These are phyloP conservation scores for Nineta flava DNA, from an alignment of 2,888 invertebrate genomes.

Conservation along the genomic window DNA sequence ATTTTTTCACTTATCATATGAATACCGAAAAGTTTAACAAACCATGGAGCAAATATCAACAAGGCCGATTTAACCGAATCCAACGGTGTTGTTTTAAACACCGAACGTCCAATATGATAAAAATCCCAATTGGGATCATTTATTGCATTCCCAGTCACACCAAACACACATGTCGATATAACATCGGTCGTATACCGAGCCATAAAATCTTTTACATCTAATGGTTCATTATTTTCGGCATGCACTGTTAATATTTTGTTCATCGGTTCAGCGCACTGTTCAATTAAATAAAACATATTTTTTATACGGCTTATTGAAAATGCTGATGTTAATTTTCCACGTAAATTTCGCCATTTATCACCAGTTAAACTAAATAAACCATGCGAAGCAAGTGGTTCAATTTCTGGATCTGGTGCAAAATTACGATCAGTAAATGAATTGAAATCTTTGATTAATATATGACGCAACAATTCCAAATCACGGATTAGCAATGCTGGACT, in stretches of 20 bases:
- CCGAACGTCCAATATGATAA: conserved; percentile 21
- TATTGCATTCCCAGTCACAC: conserved; percentile 1
- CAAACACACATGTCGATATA: conserved; percentile 1
- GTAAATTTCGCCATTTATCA: conserved; percentile 33
- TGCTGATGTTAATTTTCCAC: conserved; percentile 34
- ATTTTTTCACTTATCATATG: conserved; percentile 19
- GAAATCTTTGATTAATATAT: conserved; percentile 31
- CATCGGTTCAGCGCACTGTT: conserved; percentile 11
- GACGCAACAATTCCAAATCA: conserved; percentile 30
- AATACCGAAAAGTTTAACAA: conserved; percentile 22
- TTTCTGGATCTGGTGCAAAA: conserved; percentile 24
- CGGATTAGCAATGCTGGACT: conserved; percentile 30
- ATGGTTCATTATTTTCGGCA: neutral
- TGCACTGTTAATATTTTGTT: neutral
- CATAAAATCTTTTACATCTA: neutral
- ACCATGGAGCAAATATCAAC: conserved; percentile 21
- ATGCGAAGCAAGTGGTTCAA: conserved; percentile 27
- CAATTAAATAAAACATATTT: conserved; percentile 31
- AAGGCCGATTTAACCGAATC: conserved; percentile 19
- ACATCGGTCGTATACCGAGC: conserved; percentile 5
- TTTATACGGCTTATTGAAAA: conserved; percentile 38
- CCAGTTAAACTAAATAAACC: conserved; percentile 29
- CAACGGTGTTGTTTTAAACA: conserved; percentile 21
- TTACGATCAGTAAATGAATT: conserved; percentile 30
- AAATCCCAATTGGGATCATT: conserved; percentile 20